Conservation (phyloP, 2,888 invertebrate genomes). For the Dusona sp. region DNA sequence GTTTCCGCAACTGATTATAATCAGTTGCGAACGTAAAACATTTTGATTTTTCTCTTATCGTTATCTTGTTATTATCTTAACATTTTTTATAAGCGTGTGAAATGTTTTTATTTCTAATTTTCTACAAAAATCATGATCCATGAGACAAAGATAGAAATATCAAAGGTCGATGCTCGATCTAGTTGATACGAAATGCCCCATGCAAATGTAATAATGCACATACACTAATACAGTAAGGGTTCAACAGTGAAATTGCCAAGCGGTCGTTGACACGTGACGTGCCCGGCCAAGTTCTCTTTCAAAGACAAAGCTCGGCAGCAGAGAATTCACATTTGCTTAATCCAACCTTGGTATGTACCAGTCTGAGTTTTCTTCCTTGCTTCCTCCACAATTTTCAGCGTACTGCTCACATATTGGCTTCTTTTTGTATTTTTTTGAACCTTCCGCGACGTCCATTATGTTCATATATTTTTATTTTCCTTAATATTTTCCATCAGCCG, state of each 20-base stretch:
- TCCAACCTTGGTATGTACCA: constrained; percentile 30
- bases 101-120: not conserved
- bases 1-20: not conserved
- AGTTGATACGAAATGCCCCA: not conserved
- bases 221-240: not conserved
- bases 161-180: not conserved
- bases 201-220: constrained; percentile 32
- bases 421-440: not conserved
- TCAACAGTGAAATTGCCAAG: constrained; percentile 46
- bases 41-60: too few relatives aligned
- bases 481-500: not conserved
- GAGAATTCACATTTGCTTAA: constrained; percentile 62
- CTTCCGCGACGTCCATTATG: constrained; percentile 4
- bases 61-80: too few relatives aligned
- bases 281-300: constrained; percentile 26
- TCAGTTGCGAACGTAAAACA: too few relatives aligned
- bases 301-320: constrained; percentile 51
- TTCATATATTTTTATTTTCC: not conserved
- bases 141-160: not conserved
- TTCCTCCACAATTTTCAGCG: constrained; percentile 23
- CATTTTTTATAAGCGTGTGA: too few relatives aligned
- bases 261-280: constrained; percentile 63
- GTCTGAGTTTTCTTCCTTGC: not conserved
- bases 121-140: not conserved
- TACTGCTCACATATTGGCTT: constrained; percentile 32